Evolutionary conservation across 2,797 vertebrate species (phyloP).

Genomic region (Chaetophractus vellerosus): DNA sequence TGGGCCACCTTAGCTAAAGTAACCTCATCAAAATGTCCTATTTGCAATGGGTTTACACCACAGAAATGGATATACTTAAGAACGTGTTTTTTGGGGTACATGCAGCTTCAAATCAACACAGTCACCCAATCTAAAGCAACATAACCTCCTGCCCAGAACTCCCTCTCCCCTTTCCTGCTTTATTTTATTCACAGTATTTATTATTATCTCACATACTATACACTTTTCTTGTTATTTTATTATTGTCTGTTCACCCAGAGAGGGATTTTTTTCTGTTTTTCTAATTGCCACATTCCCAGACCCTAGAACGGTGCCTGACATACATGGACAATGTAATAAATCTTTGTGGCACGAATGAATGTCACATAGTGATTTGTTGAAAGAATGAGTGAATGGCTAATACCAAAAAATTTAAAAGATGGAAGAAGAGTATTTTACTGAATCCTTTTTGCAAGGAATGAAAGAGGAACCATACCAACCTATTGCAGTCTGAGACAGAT

Average conservation of each 20-base stretch:
- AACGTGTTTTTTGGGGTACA: no score
- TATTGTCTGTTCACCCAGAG: neutral
- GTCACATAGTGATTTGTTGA: neutral
- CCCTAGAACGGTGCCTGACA: neutral
- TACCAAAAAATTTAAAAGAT: neutral
- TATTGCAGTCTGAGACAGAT: neutral
- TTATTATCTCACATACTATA: neutral
- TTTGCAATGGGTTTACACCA: no score
- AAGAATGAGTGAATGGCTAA: neutral
- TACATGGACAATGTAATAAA: neutral
- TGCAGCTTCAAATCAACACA: no score
- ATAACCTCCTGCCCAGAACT: neutral
- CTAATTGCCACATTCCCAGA: neutral
- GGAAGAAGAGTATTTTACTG: neutral
- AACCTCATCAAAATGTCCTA: no score
- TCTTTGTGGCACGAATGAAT: neutral
- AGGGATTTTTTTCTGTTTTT: neutral
- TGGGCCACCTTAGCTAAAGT: no score
- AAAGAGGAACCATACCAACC: neutral
- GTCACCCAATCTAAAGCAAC: neutral
- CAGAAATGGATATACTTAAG: no score
- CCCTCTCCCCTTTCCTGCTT: neutral
- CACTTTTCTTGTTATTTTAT: neutral
- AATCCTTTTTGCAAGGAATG: neutral
- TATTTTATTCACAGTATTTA: neutral